Evolutionary conservation across 1,140 invertebrate genomes (phyloP).

Genomic region (Drosophila yakuba): DNA sequence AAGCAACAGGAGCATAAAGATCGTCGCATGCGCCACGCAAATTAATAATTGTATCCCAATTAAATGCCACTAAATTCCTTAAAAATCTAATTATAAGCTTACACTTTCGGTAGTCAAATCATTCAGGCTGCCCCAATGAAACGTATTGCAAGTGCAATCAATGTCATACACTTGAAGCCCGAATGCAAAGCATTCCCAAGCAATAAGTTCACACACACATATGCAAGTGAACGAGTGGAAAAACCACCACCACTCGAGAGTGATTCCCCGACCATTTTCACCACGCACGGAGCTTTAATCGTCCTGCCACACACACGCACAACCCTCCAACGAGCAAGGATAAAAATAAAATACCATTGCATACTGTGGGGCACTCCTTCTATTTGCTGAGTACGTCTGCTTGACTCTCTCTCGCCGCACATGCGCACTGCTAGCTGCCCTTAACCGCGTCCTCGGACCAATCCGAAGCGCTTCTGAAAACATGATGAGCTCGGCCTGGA

Average conservation of each 20-base stretch:
- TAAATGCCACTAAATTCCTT: background rate
- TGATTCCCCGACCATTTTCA: constrained; percentile 63
- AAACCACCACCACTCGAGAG: constrained; percentile 68
- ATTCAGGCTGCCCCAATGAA: constrained; percentile 42
- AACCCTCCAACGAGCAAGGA: constrained; percentile 30
- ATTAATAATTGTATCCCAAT: too few species aligned
- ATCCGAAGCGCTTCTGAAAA: constrained; percentile 49
- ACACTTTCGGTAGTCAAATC: background rate
- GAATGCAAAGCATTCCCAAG: constrained; percentile 55
- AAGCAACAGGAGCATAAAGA: background rate
- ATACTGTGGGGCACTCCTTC: constrained; percentile 52
- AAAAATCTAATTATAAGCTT: background rate
- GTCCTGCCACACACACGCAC: constrained; percentile 10
- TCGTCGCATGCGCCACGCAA: background rate
- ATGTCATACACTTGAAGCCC: constrained; percentile 33
- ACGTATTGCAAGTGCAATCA: constrained; percentile 50
- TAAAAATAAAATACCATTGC: constrained; percentile 44
- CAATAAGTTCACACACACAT: constrained; percentile 50
- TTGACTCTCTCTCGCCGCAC: constrained; percentile 51
- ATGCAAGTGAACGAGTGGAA: constrained; percentile 24
- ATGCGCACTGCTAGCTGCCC: constrained; percentile 72
- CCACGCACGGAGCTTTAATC: constrained; percentile 75
- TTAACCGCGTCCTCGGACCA: constrained; percentile 49
- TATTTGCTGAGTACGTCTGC: constrained; percentile 73
- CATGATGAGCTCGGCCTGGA: constrained; percentile 50